Conservation (phyloP, 2,888 invertebrate genomes). For the Hirudinaria manillensis region DNA sequence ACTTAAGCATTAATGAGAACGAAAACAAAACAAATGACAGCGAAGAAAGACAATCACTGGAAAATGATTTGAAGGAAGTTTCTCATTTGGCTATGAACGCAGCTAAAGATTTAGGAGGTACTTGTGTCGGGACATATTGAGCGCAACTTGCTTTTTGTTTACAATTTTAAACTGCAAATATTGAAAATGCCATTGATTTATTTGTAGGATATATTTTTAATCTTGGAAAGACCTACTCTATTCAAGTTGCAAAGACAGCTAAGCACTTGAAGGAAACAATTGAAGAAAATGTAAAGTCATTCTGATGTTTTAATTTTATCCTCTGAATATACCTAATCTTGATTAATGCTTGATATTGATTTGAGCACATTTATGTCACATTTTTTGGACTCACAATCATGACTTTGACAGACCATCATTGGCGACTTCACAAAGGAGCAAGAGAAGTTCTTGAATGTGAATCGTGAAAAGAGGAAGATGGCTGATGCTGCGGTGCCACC, state of each 20-base stretch:
- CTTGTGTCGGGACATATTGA: not conserved
- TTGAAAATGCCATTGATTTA: not conserved
- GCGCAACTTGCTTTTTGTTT: not conserved
- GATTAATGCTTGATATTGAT: not conserved
- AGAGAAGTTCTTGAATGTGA: conserved; percentile 85
- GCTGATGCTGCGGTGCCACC: conserved; percentile 64
- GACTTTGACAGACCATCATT: conserved; percentile 71
- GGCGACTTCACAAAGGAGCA: conserved; percentile 96
- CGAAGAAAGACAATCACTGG: not conserved
- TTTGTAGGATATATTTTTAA: conserved; percentile 38
- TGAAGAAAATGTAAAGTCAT: conserved; percentile 67
- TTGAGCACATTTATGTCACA: not conserved
- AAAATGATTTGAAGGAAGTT: conserved; percentile 26
- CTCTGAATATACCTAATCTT: not conserved
- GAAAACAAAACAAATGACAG: not conserved
- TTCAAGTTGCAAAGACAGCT: conserved; percentile 77
- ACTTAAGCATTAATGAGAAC: not conserved
- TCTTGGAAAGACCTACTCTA: conserved; percentile 56
- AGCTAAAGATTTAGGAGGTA: conserved; percentile 26
- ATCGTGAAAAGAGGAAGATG: conserved; percentile 62
- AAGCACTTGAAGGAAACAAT: conserved; percentile 91
- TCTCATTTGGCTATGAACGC: conserved; percentile 18
- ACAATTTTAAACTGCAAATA: not conserved
- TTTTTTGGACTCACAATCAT: not conserved
- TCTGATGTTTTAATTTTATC: not conserved